Conservation (phyloP, 2,797 vertebrate species). For the Falco cherrug region DNA sequence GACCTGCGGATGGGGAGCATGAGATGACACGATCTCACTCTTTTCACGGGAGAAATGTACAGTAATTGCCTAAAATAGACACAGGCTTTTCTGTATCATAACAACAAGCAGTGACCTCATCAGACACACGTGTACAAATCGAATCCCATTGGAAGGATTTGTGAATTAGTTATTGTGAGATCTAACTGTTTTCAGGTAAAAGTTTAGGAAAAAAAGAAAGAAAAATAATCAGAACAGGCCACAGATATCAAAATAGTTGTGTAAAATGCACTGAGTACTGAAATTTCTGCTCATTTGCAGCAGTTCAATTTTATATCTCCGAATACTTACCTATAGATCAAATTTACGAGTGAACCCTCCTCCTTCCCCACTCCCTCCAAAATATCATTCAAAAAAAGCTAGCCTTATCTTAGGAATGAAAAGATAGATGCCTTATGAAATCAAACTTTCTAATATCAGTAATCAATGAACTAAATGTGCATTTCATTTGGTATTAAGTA, state of each 20-base stretch:
- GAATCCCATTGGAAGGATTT: conserved; percentile 80
- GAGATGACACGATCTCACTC: conserved; percentile 99
- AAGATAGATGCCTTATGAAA: conserved; percentile 41
- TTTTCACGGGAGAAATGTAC: conserved; percentile 99
- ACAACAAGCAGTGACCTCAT: conserved; percentile 95
- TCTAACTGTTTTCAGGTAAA: conserved; percentile 75
- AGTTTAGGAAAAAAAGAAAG: conserved; percentile 72
- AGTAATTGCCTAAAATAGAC: conserved; percentile 99
- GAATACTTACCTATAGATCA: conserved; percentile 79
- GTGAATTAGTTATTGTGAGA: conserved; percentile 80
- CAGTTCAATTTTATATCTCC: conserved; percentile 66
- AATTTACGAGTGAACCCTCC: conserved; percentile 27
- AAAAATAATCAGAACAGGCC: conserved; percentile 73
- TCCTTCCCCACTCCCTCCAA: conserved; percentile 16
- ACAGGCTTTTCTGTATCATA: conserved; percentile 99
- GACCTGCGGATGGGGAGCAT: conserved; percentile 99
- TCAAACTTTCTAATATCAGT: not conserved
- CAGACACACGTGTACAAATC: conserved; percentile 84
- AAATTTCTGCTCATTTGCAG: conserved; percentile 80
- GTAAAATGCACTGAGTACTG: conserved; percentile 77
- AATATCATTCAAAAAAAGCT: conserved; percentile 58
- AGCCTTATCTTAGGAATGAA: conserved; percentile 63
- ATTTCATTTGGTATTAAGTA: not conserved
- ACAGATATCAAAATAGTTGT: conserved; percentile 66
- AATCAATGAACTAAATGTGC: not conserved